phyloP scores from a whole-genome alignment of 2,113 vertebrate species.

The Bubo bubo region DNA sequence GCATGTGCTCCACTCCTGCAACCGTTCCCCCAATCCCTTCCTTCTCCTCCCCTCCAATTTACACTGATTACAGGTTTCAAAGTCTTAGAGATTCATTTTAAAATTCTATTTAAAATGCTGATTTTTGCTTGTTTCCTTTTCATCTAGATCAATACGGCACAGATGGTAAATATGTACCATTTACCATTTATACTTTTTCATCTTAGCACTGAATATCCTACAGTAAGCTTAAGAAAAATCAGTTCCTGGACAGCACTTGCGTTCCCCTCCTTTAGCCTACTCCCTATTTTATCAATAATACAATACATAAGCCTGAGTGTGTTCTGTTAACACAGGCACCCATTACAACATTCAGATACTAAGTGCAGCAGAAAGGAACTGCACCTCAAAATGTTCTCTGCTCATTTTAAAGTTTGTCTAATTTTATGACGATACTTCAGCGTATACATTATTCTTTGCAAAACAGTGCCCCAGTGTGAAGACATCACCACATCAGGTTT shows the following conservation, averaged over 20 bases:
- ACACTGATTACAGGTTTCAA: constrained; percentile 50
- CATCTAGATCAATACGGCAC: constrained; percentile 34
- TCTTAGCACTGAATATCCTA: not conserved
- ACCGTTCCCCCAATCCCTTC: not conserved
- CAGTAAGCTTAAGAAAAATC: not conserved
- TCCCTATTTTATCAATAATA: not conserved
- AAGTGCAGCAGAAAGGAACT: not conserved
- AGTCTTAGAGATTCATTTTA: constrained; percentile 9
- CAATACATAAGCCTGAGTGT: not conserved
- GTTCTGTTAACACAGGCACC: not conserved
- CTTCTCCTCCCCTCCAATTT: constrained; percentile 47
- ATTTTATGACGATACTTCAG: not conserved
- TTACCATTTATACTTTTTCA: constrained; percentile 13
- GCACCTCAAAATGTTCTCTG: not conserved
- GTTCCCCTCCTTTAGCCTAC: not conserved
- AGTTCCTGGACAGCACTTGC: not conserved
- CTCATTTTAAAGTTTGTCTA: constrained; percentile 32
- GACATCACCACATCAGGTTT: not conserved
- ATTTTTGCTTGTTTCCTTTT: constrained; percentile 64
- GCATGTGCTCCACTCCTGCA: not conserved
- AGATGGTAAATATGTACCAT: constrained; percentile 32
- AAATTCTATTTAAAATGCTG: constrained; percentile 55
- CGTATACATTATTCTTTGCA: not conserved
- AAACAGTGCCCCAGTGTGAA: not conserved
- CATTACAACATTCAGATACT: not conserved